phyloP scores from a whole-genome alignment of 2,888 invertebrate species.

The Disparrhopalites patrizii region DNA sequence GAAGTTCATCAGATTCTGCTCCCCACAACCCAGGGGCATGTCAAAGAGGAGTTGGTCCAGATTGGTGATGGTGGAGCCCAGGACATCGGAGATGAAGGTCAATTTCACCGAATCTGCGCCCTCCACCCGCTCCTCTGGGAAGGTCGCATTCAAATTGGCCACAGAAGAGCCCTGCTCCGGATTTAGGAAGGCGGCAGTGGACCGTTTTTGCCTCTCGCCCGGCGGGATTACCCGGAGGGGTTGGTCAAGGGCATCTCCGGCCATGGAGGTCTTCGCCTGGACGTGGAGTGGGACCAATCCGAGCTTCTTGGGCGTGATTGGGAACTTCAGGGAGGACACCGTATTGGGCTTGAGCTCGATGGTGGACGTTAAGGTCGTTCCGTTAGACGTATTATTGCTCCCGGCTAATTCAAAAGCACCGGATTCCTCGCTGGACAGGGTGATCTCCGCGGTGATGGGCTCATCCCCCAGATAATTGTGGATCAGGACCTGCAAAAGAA shows the following conservation, averaged over 20 bases:
- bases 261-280: constrained; percentile 25
- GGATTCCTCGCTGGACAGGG: constrained; percentile 73
- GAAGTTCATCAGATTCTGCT: constrained; percentile 43
- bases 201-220: constrained; percentile 16
- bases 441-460: constrained; percentile 71
- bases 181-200: constrained; percentile 10
- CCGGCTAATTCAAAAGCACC: constrained; percentile 58
- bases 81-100: constrained; percentile 60
- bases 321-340: constrained; percentile 32
- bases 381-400: too few species aligned
- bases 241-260: constrained; percentile 34
- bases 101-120: constrained; percentile 35
- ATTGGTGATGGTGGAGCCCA: constrained; percentile 73
- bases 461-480: constrained; percentile 71
- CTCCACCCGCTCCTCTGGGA: constrained; percentile 32
- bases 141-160: constrained; percentile 19
- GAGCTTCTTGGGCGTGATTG: constrained; percentile 29
- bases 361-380: too few species aligned
- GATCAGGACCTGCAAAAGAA: constrained; percentile 80
- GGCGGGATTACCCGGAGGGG: constrained; percentile 35
- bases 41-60: constrained; percentile 58
- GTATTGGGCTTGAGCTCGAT: background rate
- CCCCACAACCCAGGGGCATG: constrained; percentile 39
- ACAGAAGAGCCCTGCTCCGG: background rate
- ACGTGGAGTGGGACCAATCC: constrained; percentile 31